These are phyloP conservation scores for Chiroxiphia lanceolata DNA, from an alignment of 2,797 vertebrate species.

Conservation along the genomic window DNA sequence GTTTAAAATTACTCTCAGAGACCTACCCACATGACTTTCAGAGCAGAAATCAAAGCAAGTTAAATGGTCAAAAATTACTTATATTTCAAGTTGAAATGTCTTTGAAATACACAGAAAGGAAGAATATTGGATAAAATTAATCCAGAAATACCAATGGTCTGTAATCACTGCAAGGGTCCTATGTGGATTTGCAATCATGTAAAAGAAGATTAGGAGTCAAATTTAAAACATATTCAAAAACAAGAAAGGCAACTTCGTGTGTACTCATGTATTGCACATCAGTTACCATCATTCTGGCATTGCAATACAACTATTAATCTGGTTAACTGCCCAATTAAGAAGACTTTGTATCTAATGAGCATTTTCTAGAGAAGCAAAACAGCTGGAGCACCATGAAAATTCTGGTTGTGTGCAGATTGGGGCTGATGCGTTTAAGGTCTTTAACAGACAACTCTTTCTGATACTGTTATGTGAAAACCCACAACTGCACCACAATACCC, in stretches of 20 bases:
- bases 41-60: not conserved
- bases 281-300: not conserved
- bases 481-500: not conserved
- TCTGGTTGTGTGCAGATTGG: not conserved
- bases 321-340: not conserved
- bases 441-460: not conserved
- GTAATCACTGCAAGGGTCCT: not conserved
- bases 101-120: not conserved
- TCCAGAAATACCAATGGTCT: not conserved
- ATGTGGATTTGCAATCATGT: not conserved
- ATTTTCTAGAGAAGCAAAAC: not conserved
- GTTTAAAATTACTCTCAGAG: conserved; percentile 25
- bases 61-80: not conserved
- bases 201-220: not conserved
- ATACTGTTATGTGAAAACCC: not conserved
- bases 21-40: not conserved
- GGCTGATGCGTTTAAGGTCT: not conserved
- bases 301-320: not conserved
- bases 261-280: not conserved
- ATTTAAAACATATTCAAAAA: not conserved
- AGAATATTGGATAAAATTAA: not conserved
- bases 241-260: not conserved
- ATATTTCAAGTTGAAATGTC: not conserved
- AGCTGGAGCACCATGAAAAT: not conserved
- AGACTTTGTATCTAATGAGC: not conserved